Base-by-base conservation (phyloP, 2,113 vertebrate species). In the Strix uralensis region DNA sequence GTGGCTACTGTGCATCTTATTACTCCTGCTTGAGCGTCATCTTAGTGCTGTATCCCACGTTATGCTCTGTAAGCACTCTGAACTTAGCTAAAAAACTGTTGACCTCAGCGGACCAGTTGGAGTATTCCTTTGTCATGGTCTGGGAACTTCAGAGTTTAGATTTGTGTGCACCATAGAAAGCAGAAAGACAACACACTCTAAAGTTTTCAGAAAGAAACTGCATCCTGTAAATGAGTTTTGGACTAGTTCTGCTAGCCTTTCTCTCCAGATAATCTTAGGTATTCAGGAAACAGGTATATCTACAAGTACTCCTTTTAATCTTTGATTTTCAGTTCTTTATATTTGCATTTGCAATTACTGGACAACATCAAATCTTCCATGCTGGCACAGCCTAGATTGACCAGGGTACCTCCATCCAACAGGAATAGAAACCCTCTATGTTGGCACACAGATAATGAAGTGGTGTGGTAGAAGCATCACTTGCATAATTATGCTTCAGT, bases 401-500 rank as follows among this genome's bases (percentile, higher is more conserved):
- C n/a, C 67, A 22, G 16, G 17, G 6, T 49, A 23, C 22, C n/a
- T 91, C 62, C 20, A 57, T 66, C 54, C 90, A 83, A 26, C 10
- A 77, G 81, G 67, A 88, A 66, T 3, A 78, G 79, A 90, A 95
- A 54, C 11, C 23, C 40, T 83, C 32, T 17, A 0, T 22, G 65
- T 2, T 97, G 82, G 75, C 75, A 80, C 58, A 30, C 10, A 7
- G 46, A 73, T 44, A 66, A 86, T 83, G 92, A 49, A 83, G 38
- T 55, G 38, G 32, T 86, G 42, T 70, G 27, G 55, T 63, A 65
- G 30, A 77, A 85, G 55, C 47, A 71, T 83, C 72, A 44, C 79
- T 93, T 88, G 82, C 27, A 78, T 96, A 93, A 83, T 92, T 94
- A 74, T 67, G 26, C 51, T 70, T 86, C 51, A 66, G 20, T 77